Percentiles rank a stretch among this genome's conserved stretches.
These are phyloP conservation scores for Agonopterix subpropinquella DNA, from an alignment of 2,888 invertebrate genomes.

Conservation along the genomic window DNA sequence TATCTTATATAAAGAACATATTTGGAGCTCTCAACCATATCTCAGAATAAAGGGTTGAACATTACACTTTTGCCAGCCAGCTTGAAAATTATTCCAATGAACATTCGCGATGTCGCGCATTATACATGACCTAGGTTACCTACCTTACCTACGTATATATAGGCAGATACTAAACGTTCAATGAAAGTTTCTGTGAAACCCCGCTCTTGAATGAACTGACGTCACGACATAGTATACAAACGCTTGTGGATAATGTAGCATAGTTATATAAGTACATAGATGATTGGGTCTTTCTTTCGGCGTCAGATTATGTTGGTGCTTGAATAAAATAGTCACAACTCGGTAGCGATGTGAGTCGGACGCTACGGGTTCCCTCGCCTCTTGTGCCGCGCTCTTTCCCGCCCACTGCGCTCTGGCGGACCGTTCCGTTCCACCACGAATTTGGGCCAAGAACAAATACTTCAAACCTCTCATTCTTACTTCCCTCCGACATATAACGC, in stretches of 20 bases:
- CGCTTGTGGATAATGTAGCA: slow-evolving; percentile 23
- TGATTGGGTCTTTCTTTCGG: slow-evolving; percentile 64
- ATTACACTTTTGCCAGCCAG: no score
- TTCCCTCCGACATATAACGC: slow-evolving; percentile 19
- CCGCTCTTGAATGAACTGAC: slow-evolving; percentile 63
- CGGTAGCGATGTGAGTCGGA: slow-evolving; percentile 73
- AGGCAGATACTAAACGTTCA: slow-evolving; percentile 19
- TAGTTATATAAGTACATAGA: slow-evolving; percentile 17
- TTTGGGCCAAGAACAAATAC: slow-evolving; percentile 56
- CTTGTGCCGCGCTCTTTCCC: slow-evolving; percentile 51
- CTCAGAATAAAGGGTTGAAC: no score
- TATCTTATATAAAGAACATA: no score
- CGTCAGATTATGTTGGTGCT: slow-evolving; percentile 45
- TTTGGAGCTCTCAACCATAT: no score
- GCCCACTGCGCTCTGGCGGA: slow-evolving; percentile 23
- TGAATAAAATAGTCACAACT: slow-evolving; percentile 58
- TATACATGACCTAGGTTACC: no score
- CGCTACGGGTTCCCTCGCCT: slow-evolving; percentile 43
- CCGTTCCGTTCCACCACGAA: slow-evolving; percentile 49
- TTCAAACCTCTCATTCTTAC: slow-evolving; percentile 35
- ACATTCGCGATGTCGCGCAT: no score
- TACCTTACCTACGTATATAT: no score
- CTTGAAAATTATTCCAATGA: no score
- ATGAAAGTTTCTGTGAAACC: slow-evolving; percentile 42
- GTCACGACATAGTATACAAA: slow-evolving; percentile 43